Evolutionary conservation across 2,888 invertebrate species (phyloP), one percentile per base, ranked within the genome.

Genomic region (Empis stercorea): DNA sequence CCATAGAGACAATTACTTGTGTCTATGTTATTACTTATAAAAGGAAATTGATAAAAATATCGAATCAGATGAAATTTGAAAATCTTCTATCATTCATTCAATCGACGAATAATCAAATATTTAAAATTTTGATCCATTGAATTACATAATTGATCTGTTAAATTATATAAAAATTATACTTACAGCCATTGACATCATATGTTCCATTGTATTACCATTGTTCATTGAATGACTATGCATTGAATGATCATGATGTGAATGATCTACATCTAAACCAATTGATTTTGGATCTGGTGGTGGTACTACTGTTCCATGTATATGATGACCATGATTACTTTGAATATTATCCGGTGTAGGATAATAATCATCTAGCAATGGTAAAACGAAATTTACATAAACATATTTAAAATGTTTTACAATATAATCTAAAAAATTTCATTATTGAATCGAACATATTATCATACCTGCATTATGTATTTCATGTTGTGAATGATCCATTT

Each of bases 171-270:
- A n/a, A n/a, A 16, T 32, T 30, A 43, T 44, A 3, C 17, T 46
- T 20, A 40, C 68, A 57, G 68, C 60, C 68, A 69, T 69, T 13
- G 66, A 65, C 68, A 69, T 69, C 63, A 66, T 65, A 55, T 69
- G 68, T 49, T 65, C 59, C 61, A 68, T 58, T 17, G 47, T 37
- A 44, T 38, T 45, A 3, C 46, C 42, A 9, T 43, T 6, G 17
- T 47, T 14, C 44, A 40, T 5, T 32, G 48, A 52, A 41, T 41
- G 51, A 4, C 52, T 51, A 16, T 50, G 46, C 46, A 55, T 51
- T 11, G 39, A 44, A 34, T 54, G 51, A 30, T 50, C 54, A 37
- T 56, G 53, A 40, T 54, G 51, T 41, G 43, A 52, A 48, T 59
- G 58, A 9, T 43, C 44, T 7, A 50, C 54, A 47, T 55, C 54